phyloP scores from a whole-genome alignment of 2,113 vertebrate species.

The Myiozetetes cayanensis region DNA sequence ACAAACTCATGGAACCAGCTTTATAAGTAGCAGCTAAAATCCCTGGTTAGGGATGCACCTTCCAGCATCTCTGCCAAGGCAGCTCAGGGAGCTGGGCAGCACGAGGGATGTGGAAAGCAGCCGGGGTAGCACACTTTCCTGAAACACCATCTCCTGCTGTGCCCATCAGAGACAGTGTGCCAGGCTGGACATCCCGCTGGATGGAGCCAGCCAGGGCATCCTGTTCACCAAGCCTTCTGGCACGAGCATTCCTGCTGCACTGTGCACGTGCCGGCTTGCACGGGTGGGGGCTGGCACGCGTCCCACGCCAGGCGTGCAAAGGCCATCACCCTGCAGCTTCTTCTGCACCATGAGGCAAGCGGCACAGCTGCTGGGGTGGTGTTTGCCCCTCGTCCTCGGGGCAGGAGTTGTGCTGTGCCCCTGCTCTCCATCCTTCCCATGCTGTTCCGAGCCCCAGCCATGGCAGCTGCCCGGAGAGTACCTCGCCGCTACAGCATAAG shows the following conservation, averaged over 20 bases:
- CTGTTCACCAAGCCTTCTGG: fast-evolving
- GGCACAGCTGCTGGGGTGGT: neutral
- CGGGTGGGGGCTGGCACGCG: fast-evolving
- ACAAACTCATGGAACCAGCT: neutral
- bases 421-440: neutral
- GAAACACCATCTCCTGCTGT: neutral
- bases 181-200: neutral
- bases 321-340: neutral
- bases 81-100: neutral
- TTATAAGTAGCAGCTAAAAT: neutral
- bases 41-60: neutral
- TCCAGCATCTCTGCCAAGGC: neutral
- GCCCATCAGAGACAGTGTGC: fast-evolving
- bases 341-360: neutral
- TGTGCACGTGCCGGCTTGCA: fast-evolving
- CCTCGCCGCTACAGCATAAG: constrained; percentile 12
- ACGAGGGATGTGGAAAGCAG: fast-evolving
- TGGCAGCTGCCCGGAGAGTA: constrained; percentile 33
- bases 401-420: neutral
- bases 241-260: neutral
- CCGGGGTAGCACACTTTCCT: fast-evolving
- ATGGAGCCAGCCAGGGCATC: neutral
- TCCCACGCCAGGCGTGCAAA: fast-evolving
- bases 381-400: fast-evolving
- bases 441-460: neutral